phyloP scores from a whole-genome alignment of 1,140 invertebrate species.

The Leptinotarsa undecemlineata region DNA sequence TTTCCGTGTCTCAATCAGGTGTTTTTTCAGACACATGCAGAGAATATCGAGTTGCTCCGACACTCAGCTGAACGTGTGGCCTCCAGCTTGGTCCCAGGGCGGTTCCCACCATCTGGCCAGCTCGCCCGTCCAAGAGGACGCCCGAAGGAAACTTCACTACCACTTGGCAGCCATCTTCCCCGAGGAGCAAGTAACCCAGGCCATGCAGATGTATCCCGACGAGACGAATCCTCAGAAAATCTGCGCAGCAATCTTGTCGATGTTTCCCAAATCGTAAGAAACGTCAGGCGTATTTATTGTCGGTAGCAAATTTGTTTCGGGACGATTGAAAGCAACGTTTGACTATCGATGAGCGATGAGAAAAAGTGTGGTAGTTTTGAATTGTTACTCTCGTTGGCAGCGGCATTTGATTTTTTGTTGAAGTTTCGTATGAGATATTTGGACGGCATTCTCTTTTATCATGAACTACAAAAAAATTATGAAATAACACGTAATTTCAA shows the following conservation, averaged over 20 bases:
- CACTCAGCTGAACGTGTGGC: slow-evolving; percentile 65
- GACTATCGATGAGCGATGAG: no score
- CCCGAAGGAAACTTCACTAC: slow-evolving; percentile 76
- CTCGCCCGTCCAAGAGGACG: slow-evolving; percentile 64
- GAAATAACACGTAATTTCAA: no score
- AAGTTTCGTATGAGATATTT: no score
- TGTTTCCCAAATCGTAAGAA: slow-evolving; percentile 65
- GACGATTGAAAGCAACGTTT: no score
- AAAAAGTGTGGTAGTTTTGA: no score
- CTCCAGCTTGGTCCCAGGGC: slow-evolving; percentile 40
- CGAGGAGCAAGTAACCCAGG: slow-evolving; percentile 81
- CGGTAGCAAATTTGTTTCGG: background rate
- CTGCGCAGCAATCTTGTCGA: slow-evolving; percentile 81
- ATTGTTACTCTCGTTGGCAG: no score
- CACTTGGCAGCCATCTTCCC: slow-evolving; percentile 87
- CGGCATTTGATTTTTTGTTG: no score
- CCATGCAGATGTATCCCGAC: slow-evolving; percentile 82
- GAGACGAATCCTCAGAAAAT: slow-evolving; percentile 87
- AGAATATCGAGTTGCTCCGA: slow-evolving; percentile 65
- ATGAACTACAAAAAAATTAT: no score
- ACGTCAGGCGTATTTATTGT: background rate
- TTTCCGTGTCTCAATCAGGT: no score
- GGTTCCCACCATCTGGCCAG: slow-evolving; percentile 53
- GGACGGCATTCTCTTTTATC: no score
- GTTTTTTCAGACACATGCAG: slow-evolving; percentile 54